Conservation (phyloP, 2,113 vertebrate genomes). For the Sylvilagus bachmani region DNA sequence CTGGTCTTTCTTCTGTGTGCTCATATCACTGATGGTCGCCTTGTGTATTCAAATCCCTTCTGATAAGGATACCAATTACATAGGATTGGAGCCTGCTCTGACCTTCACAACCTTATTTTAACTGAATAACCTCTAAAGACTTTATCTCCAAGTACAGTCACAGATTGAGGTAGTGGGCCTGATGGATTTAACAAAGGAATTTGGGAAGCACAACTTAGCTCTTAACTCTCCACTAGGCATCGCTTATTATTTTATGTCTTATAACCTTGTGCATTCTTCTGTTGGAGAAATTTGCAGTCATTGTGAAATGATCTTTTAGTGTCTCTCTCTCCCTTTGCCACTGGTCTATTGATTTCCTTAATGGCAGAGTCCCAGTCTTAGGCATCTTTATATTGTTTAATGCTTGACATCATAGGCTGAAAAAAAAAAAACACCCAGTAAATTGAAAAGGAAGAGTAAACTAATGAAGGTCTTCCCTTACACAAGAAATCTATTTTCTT, state of each 20-base stretch:
- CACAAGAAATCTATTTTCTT: neutral
- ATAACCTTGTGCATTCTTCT: neutral
- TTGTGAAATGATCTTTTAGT: neutral
- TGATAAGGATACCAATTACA: neutral
- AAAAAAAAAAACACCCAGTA: neutral
- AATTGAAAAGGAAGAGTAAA: neutral
- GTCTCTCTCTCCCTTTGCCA: neutral
- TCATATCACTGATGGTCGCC: neutral
- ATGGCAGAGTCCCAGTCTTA: neutral
- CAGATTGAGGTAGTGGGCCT: neutral
- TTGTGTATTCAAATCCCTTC: neutral
- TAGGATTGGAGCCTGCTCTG: neutral
- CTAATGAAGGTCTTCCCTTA: neutral
- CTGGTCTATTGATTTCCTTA: neutral
- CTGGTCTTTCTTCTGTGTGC: neutral
- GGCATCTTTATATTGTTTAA: neutral
- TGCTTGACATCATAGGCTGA: neutral
- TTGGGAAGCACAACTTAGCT: neutral
- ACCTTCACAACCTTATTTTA: neutral
- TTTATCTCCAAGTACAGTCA: neutral
- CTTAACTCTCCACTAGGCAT: neutral
- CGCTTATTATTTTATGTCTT: neutral
- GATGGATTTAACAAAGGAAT: neutral
- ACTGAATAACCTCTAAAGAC: neutral
- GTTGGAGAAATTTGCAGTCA: neutral